A percentile compares a stretch with the other conserved stretches of the same genome.
Conservation (phyloP, 1,140 invertebrate species). For the Drosophila takahashii region DNA sequence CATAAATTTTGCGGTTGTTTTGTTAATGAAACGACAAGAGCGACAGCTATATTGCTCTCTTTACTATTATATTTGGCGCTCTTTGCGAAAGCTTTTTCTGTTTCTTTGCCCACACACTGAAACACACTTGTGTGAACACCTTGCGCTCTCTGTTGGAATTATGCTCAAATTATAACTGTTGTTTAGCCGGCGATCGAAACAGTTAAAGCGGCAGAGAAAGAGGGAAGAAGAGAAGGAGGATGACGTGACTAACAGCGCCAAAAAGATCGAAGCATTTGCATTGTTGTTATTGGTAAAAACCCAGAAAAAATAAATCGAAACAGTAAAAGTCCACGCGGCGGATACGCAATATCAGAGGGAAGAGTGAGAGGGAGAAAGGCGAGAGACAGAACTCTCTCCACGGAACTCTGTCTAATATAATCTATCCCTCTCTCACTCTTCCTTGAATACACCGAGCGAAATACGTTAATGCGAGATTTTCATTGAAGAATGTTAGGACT, state of each 20-base stretch:
- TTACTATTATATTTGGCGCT: slow-evolving; percentile 31
- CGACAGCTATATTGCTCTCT: slow-evolving; percentile 32
- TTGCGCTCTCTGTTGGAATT: slow-evolving; percentile 56
- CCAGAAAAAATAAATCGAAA: slow-evolving; percentile 25
- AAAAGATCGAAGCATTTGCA: slow-evolving; percentile 16
- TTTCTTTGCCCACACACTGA: slow-evolving; percentile 30
- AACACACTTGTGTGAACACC: slow-evolving; percentile 10
- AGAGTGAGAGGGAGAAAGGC: no score
- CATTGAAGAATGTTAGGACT: not conserved
- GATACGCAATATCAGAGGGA: slow-evolving; percentile 47
- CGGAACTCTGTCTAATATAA: not conserved
- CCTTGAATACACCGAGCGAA: not conserved
- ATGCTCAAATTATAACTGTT: slow-evolving; percentile 80
- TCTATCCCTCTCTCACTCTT: not conserved
- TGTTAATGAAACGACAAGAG: slow-evolving; percentile 74
- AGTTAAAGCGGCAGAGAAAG: slow-evolving; percentile 57
- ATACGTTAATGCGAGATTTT: not conserved
- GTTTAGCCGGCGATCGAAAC: slow-evolving; percentile 72
- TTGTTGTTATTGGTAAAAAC: slow-evolving; percentile 34
- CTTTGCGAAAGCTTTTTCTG: slow-evolving; percentile 48
- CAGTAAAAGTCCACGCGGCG: slow-evolving; percentile 57
- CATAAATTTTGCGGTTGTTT: slow-evolving; percentile 78
- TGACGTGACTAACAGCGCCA: slow-evolving; percentile 57
- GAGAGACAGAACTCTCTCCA: slow-evolving; percentile 2
- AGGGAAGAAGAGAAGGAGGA: slow-evolving; percentile 28